phyloP scores from a whole-genome alignment of 2,888 invertebrate genomes.

The Amblyteles armatorius region DNA sequence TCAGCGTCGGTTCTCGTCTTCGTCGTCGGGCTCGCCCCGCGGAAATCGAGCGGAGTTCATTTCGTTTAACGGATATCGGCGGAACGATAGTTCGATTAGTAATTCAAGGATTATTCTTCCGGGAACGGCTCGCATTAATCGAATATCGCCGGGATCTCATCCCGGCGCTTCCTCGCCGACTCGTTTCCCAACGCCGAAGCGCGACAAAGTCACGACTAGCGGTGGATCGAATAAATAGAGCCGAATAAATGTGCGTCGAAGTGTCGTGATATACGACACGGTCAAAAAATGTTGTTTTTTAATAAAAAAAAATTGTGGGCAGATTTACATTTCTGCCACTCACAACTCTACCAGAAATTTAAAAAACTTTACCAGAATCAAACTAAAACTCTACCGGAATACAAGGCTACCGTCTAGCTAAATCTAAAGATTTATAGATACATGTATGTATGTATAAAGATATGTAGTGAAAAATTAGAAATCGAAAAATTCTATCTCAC shows the following conservation, averaged over 20 bases:
- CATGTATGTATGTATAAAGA: too few species aligned
- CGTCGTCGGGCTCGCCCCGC: constrained; percentile 61
- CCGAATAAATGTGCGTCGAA: not conserved
- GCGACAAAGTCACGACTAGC: constrained; percentile 3
- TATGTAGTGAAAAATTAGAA: too few species aligned
- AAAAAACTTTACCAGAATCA: too few species aligned
- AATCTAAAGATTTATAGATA: too few species aligned
- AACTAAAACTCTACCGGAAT: too few species aligned
- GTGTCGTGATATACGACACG: not conserved
- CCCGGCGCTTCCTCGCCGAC: not conserved
- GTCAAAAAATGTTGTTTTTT: too few species aligned
- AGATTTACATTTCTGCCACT: too few species aligned
- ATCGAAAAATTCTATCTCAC: too few species aligned
- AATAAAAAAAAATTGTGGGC: too few species aligned
- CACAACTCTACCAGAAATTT: too few species aligned
- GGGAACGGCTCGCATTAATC: constrained; percentile 75
- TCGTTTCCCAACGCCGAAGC: not conserved
- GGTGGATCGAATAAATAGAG: constrained; percentile 11
- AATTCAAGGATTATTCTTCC: constrained; percentile 77
- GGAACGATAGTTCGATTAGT: constrained; percentile 73
- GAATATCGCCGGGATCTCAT: constrained; percentile 70
- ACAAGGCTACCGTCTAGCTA: too few species aligned
- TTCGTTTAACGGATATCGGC: constrained; percentile 70
- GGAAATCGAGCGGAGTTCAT: constrained; percentile 73
- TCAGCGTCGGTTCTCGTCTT: constrained; percentile 40